These are phyloP conservation scores for Colostygia pectinataria DNA, from an alignment of 2,888 invertebrate species.

Conservation along the genomic window DNA sequence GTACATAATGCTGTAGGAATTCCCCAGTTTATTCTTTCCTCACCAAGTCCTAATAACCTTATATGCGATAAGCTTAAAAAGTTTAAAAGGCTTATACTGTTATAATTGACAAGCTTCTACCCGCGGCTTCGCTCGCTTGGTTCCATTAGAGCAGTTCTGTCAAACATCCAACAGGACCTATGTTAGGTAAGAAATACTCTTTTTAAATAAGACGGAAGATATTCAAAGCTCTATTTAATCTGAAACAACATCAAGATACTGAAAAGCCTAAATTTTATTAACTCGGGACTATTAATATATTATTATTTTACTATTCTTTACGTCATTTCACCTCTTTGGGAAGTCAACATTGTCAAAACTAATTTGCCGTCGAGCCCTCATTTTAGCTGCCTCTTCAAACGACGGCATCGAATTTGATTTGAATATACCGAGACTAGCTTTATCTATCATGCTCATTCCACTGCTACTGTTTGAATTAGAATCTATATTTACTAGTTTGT, in stretches of 20 bases:
- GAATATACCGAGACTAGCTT: conserved; percentile 54
- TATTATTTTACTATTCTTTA: conserved; percentile 7
- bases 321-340: conserved; percentile 67
- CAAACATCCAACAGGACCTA: no score
- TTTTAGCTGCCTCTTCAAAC: conserved; percentile 73
- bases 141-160: no score
- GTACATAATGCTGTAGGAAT: neutral
- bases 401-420: conserved; percentile 75
- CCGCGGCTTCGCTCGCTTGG: no score
- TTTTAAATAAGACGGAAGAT: neutral
- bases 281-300: conserved; percentile 1
- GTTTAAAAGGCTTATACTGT: no score
- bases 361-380: conserved; percentile 83
- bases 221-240: neutral
- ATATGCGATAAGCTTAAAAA: no score
- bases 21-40: no score
- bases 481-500: conserved; percentile 74
- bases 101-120: no score
- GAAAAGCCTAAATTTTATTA: neutral
- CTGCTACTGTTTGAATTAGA: conserved; percentile 67
- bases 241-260: conserved; percentile 1
- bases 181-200: neutral
- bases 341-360: conserved; percentile 82
- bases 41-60: no score
- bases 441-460: conserved; percentile 60